Conservation (phyloP, 2,888 invertebrate genomes). For the Macropis europaea region DNA sequence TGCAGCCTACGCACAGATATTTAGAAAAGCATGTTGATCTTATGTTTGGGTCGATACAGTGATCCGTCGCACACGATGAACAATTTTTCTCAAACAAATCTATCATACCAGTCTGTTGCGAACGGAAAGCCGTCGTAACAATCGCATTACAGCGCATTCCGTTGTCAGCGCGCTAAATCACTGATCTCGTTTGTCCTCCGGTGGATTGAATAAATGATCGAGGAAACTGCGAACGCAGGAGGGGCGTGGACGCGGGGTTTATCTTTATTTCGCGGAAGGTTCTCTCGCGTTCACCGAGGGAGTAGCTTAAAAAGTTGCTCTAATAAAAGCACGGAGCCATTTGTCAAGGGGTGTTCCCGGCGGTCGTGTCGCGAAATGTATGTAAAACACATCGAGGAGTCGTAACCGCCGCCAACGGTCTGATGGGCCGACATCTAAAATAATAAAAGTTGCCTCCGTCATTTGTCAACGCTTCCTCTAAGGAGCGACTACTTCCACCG, state of each 20-base stretch:
- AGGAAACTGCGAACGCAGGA: neutral
- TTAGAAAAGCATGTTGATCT: too few species aligned
- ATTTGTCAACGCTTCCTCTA: slow-evolving; percentile 78
- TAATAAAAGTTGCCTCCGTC: slow-evolving; percentile 79
- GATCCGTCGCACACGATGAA: too few species aligned
- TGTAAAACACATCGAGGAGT: slow-evolving; percentile 76
- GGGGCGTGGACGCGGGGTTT: slow-evolving; percentile 59
- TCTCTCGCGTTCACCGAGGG: slow-evolving; percentile 55
- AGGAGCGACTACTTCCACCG: slow-evolving; percentile 57
- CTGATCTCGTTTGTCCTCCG: neutral
- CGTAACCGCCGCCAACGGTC: slow-evolving; percentile 52
- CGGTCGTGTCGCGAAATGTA: slow-evolving; percentile 70
- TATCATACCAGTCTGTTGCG: too few species aligned
- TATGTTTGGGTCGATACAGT: too few species aligned
- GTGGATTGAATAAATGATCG: slow-evolving; percentile 12
- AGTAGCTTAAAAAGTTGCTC: slow-evolving; percentile 74
- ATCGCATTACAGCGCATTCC: neutral
- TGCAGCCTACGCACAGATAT: too few species aligned
- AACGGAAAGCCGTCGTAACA: too few species aligned
- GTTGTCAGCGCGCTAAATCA: neutral
- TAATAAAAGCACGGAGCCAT: slow-evolving; percentile 77
- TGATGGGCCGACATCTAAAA: slow-evolving; percentile 78
- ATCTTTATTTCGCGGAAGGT: slow-evolving; percentile 67
- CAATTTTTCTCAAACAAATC: too few species aligned
- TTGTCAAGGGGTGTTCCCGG: slow-evolving; percentile 72